Evolutionary conservation across 2,888 invertebrate species (phyloP), one percentile per base, ranked within the genome.

Genomic region (Cancer borealis): DNA sequence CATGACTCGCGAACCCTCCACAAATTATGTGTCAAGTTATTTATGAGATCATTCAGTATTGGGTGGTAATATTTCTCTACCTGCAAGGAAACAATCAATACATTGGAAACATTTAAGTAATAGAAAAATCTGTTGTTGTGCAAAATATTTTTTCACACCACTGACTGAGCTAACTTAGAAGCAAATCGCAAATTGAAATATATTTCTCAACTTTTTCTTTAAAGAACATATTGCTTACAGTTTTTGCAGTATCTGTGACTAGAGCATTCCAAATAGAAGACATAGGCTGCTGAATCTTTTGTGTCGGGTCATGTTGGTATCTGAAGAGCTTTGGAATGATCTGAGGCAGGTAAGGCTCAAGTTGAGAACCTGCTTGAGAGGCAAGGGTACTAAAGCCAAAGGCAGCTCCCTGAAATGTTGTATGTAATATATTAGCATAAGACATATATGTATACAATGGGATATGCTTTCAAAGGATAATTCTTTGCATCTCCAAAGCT

Each of bases 1-100:
- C 98, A 98, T 21, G 99, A 99, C 97, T 98, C 98, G 93, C 99
- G 97, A 1, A 99, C 98, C 90, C 99, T 97, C 98, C 99, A 99
- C 96, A 98, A 98, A 39, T 66, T 97, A 46, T 98, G 98, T 0
- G 98, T 98, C 95, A 99, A 97, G 97, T 99, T 98, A 66, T 97
- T 97, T 5, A 98, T 97, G 45, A 99, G 96, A 96, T 99, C 99
- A 46, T 97, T 97, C 93, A 99, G 96, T 95, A 99, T 98, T 96
- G 98, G 98, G 96, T 98, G 97, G 96, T 98, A 98, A 96, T 98
- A 98, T 96, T 98, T 97, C 96, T 98, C 98, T 60, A 98, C 97
- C 98, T 98, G 96, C 93, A 95, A 92, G 92, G 88, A 92, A 46
- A 66, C 39, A 79, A 45, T 91, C 0, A 92, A 17, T 46, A 21